Evolutionary conservation across 2,888 invertebrate genomes (phyloP), one percentile per base, ranked within the genome.

Genomic region (Caenorhabditis sp.): DNA sequence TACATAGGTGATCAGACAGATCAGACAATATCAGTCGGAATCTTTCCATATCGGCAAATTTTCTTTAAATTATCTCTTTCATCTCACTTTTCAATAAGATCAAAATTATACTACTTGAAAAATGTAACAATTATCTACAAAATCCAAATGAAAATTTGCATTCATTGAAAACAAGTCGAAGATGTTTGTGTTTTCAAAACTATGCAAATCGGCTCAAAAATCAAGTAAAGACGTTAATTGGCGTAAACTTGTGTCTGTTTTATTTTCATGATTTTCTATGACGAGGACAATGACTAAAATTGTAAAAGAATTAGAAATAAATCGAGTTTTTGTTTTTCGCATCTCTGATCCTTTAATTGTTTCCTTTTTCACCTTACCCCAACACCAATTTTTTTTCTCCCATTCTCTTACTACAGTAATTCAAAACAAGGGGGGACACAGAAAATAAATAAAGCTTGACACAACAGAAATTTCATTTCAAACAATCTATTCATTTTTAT

Each of bases 301-400:
- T 61, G 67, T 72, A 72, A 72, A 71, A 67, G 72, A 67, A 72
- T 72, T 67, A 72, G 63, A 36, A 58, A 58, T 27, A 74, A 74
- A 74, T 74, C 69, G 57, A 74, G 69, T 74, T 74, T 69, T 65
- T 69, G 69, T 74, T 74, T 69, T 65, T 69, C 74, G 69, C 62
- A 69, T 69, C 69, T 74, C 69, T 74, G 69, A 73, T 73, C 73
- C 73, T 66, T 68, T 73, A 73, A 73, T 73, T 37, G 21, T 26
- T 53, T 26, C 36, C 36, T n/a, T 37, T 58, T 58, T 17, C 31
- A 31, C 31, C 31, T 31, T 31, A 31, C 31, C 31, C 10, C 31
- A 31, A 43, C 43, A 43, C 17, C 17, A 10, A 10, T 43, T 43
- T 17, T 10, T 43, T 43, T 12, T 36, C 12, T 36, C 36, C 12